Conservation (phyloP, 2,888 invertebrate genomes). For the Bimastos eiseni region DNA sequence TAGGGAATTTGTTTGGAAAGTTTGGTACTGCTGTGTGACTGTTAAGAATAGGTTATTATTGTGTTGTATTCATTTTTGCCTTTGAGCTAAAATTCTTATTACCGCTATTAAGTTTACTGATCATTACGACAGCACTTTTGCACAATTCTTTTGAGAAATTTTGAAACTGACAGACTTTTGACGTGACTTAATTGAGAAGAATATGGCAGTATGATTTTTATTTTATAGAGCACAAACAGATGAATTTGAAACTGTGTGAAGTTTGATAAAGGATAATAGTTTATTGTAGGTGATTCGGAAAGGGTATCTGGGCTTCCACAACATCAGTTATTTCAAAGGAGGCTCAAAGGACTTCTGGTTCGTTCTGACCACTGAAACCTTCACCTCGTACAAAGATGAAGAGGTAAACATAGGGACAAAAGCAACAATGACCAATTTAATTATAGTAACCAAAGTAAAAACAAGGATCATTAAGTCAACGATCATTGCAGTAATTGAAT, state of each 20-base stretch:
- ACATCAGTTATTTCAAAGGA: conserved; percentile 15
- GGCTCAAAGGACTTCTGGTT: conserved; percentile 21
- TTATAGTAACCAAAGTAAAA: not conserved
- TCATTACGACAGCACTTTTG: not conserved
- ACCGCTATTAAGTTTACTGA: not conserved
- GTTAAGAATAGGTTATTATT: not conserved
- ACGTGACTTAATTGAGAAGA: not conserved
- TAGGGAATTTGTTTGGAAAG: not conserved
- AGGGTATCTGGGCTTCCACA: conserved; percentile 15
- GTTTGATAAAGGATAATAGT: not conserved
- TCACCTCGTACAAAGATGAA: conserved; percentile 20
- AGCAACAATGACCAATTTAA: not conserved
- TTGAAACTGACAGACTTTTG: not conserved
- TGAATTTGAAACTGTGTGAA: not conserved
- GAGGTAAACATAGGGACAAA: not conserved
- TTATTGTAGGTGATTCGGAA: not conserved
- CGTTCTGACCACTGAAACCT: not conserved
- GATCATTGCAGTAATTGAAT: not conserved
- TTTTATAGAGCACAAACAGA: not conserved
- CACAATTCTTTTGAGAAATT: not conserved
- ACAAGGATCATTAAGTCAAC: not conserved
- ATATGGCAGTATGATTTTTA: not conserved
- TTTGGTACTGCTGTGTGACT: not conserved
- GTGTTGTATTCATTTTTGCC: not conserved
- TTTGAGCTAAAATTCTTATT: not conserved